These are phyloP conservation scores for Neodiprion fabricii DNA, from an alignment of 1,140 invertebrate genomes.

Conservation along the genomic window DNA sequence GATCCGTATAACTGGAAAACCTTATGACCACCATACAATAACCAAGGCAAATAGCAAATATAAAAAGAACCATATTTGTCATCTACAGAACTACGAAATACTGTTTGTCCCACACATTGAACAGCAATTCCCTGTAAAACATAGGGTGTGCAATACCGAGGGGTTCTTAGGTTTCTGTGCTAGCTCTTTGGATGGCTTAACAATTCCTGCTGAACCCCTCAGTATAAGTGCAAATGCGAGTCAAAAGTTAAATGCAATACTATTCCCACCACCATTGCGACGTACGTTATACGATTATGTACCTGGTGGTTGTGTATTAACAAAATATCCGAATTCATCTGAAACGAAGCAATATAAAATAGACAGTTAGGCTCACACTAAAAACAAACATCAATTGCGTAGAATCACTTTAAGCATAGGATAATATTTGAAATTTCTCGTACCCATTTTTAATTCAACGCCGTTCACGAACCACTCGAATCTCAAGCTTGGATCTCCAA, in stretches of 20 bases:
- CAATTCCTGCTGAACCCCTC: not conserved
- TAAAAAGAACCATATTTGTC: not conserved
- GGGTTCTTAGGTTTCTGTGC: too few species aligned
- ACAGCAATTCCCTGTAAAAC: too few species aligned
- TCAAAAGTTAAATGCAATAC: not conserved
- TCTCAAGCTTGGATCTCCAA: slow-evolving; percentile 87
- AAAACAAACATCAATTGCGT: not conserved
- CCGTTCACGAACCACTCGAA: slow-evolving; percentile 97
- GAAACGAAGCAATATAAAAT: slow-evolving; percentile 21
- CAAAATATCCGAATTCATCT: slow-evolving; percentile 31
- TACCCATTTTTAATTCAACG: slow-evolving; percentile 87
- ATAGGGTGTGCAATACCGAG: too few species aligned
- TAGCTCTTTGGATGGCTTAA: too few species aligned
- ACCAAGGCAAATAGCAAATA: not conserved
- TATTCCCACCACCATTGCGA: slow-evolving; percentile 20
- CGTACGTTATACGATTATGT: slow-evolving; percentile 22
- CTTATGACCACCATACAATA: not conserved
- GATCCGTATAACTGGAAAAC: too few species aligned
- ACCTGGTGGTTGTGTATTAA: slow-evolving; percentile 35
- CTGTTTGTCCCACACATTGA: not conserved
- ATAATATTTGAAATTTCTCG: slow-evolving; percentile 34
- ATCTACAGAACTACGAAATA: not conserved
- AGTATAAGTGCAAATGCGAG: not conserved
- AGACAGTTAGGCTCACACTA: not conserved
- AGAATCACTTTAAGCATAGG: not conserved